Evolutionary conservation across 2,113 vertebrate species (phyloP).

Genomic region (Python bivittatus): DNA sequence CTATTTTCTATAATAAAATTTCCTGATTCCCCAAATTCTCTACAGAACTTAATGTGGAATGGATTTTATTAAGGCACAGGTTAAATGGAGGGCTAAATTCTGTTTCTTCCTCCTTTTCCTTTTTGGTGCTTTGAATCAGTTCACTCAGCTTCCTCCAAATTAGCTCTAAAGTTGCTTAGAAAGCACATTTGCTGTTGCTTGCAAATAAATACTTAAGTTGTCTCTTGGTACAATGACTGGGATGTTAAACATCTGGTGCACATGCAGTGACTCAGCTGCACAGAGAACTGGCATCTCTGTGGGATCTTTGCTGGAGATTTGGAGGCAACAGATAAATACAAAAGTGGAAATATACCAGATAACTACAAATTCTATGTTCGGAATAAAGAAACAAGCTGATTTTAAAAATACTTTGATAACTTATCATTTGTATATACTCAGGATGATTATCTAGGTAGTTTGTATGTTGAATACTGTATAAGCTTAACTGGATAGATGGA

Average conservation of each 20-base stretch:
- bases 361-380: not conserved
- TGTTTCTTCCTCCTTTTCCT: not conserved
- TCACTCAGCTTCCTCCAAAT: not conserved
- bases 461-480: not conserved
- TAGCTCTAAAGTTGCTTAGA: not conserved
- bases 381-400: not conserved
- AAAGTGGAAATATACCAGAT: not conserved
- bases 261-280: not conserved
- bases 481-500: not conserved
- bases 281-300: not conserved
- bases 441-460: not conserved
- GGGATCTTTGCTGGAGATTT: not conserved
- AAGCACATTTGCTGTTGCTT: not conserved
- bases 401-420: not conserved
- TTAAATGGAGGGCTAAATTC: not conserved
- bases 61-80: not conserved
- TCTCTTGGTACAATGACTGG: not conserved
- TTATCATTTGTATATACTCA: not conserved
- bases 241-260: not conserved
- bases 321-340: not conserved
- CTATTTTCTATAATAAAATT: not conserved
- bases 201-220: not conserved
- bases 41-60: not conserved
- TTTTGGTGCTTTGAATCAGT: not conserved
- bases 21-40: not conserved